Percentiles rank a stretch among this genome's conserved stretches.
These are phyloP conservation scores for Steinernema carpocapsae DNA, from an alignment of 2,888 invertebrate genomes.

Conservation along the genomic window DNA sequence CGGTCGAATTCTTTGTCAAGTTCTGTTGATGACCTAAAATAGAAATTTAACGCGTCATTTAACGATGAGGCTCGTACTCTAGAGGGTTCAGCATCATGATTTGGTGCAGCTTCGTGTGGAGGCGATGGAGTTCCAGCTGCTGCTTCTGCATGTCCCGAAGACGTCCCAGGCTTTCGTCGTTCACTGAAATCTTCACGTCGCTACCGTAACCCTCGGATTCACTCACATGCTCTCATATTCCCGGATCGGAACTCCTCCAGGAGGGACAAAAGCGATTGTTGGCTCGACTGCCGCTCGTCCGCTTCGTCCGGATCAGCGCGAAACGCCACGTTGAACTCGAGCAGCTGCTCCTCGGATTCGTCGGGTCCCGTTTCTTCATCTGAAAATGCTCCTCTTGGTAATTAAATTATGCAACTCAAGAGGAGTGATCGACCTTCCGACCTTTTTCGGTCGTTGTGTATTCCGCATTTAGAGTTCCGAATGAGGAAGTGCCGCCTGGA, in stretches of 20 bases:
- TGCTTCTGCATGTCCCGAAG: conserved; percentile 21
- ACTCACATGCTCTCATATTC: conserved; percentile 26
- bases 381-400: not conserved
- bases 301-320: not conserved
- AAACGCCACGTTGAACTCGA: conserved; percentile 7
- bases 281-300: conserved; percentile 20
- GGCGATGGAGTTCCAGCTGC: conserved; percentile 1
- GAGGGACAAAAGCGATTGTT: conserved; percentile 3
- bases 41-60: not conserved
- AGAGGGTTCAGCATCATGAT: conserved; percentile 3
- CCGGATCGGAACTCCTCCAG: conserved; percentile 29
- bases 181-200: not conserved
- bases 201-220: not conserved
- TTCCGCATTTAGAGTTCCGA: not conserved
- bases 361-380: not conserved
- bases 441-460: too few species aligned
- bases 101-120: conserved; percentile 11
- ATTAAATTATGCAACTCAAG: conserved; percentile 4
- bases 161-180: conserved; percentile 25
- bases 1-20: conserved; percentile 20
- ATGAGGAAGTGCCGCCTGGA: conserved; percentile 20
- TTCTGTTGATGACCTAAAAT: not conserved
- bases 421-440: too few species aligned
- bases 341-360: not conserved
- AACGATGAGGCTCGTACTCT: not conserved